Evolutionary conservation across 2,113 vertebrate species (phyloP).

Genomic region (Acanthochromis polyacanthus): DNA sequence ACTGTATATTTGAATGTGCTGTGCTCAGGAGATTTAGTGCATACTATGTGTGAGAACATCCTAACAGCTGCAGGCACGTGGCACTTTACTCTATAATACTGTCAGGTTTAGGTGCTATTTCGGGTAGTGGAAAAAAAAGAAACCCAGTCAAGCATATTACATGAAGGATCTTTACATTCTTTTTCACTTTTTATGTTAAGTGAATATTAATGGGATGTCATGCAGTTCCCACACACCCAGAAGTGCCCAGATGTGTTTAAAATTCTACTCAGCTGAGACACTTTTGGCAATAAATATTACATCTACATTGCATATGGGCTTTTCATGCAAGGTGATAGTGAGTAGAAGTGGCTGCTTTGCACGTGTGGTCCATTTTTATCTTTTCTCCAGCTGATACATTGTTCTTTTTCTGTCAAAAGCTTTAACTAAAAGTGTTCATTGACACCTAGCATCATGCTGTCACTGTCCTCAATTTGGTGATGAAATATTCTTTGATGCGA

Average conservation of each 20-base stretch:
- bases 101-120: conserved; percentile 20
- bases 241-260: conserved; percentile 9
- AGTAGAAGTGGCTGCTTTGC: conserved; percentile 19
- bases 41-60: background rate
- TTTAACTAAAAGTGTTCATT: conserved; percentile 35
- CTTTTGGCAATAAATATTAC: conserved; percentile 56
- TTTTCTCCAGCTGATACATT: background rate
- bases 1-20: background rate
- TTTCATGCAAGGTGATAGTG: conserved; percentile 4
- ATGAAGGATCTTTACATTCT: conserved; percentile 1
- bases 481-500: conserved; percentile 17
- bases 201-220: conserved; percentile 4
- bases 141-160: conserved; percentile 7
- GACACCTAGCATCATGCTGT: conserved; percentile 11
- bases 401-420: conserved; percentile 15
- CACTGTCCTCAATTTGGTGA: background rate
- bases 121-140: conserved; percentile 29
- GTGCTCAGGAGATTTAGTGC: background rate
- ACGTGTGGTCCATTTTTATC: conserved; percentile 16
- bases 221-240: conserved; percentile 7
- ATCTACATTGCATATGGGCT: conserved; percentile 11
- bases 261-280: conserved; percentile 4
- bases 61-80: background rate
- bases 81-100: background rate
- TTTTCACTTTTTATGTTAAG: conserved; percentile 25